phyloP scores from a whole-genome alignment of 2,888 invertebrate species.

The Caenorhabditis imperialis region DNA sequence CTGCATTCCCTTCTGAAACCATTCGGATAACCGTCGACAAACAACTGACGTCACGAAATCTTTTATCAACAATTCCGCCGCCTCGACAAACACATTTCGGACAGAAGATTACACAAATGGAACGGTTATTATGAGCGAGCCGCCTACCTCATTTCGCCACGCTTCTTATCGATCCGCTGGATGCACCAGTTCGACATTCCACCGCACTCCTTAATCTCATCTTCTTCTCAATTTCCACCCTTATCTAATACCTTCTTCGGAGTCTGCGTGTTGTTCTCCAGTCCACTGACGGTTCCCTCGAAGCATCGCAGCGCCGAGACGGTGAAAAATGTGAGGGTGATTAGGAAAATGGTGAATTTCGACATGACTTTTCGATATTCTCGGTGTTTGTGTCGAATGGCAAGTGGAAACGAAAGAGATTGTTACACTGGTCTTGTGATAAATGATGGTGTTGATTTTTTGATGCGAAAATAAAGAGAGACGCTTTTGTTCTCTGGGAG shows the following conservation, averaged over 20 bases:
- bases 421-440: conserved; percentile 31
- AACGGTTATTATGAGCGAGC: too few species aligned
- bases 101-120: too few species aligned
- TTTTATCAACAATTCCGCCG: too few species aligned
- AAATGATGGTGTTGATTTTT: conserved; percentile 8
- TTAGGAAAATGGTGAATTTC: conserved; percentile 11
- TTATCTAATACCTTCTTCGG: conserved; percentile 37
- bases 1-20: conserved; percentile 56
- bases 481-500: neutral
- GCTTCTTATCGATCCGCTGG: conserved; percentile 60
- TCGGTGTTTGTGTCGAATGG: neutral
- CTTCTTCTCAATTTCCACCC: conserved; percentile 3
- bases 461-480: conserved; percentile 5
- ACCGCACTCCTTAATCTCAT: conserved; percentile 57
- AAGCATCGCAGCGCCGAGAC: conserved; percentile 50
- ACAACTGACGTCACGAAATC: too few species aligned
- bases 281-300: conserved; percentile 55
- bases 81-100: too few species aligned
- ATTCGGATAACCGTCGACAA: neutral
- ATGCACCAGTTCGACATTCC: conserved; percentile 63
- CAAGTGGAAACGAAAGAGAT: conserved; percentile 9
- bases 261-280: conserved; percentile 56
- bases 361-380: conserved; percentile 20
- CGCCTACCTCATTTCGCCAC: conserved; percentile 57
- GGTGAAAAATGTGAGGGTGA: conserved; percentile 10